Evolutionary conservation across 2,113 vertebrate genomes (phyloP).

Genomic region (Dryoscopus gambensis): DNA sequence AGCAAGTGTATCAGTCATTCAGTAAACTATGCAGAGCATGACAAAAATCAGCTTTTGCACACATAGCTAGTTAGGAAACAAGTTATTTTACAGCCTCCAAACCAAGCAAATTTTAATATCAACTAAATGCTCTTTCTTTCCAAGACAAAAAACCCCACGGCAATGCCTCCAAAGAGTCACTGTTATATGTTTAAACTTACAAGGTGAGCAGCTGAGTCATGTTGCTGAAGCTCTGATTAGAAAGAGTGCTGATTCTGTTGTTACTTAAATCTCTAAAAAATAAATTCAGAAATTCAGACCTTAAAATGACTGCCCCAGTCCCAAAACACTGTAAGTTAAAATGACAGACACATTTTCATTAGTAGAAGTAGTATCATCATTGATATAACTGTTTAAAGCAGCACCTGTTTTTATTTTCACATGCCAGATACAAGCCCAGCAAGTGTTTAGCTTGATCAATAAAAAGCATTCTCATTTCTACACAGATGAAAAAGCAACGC

Average conservation of each 20-base stretch:
- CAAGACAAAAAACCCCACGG: neutral
- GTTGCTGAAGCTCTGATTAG: slow-evolving; percentile 99
- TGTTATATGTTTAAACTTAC: slow-evolving; percentile 81
- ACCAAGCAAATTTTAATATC: neutral
- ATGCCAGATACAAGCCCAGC: neutral
- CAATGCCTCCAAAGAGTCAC: neutral
- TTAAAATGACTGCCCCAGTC: neutral
- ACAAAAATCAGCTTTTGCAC: neutral
- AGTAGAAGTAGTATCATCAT: neutral
- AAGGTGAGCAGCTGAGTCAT: slow-evolving; percentile 98
- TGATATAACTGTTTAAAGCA: neutral
- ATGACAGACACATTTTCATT: slow-evolving; percentile 2
- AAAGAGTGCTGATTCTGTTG: slow-evolving; percentile 99
- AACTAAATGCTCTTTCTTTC: neutral
- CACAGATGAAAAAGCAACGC: neutral
- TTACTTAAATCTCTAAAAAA: slow-evolving; percentile 98
- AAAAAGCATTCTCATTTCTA: slow-evolving; percentile 14
- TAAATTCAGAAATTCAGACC: slow-evolving; percentile 52
- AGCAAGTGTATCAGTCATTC: neutral
- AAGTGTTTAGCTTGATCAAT: neutral
- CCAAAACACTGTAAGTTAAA: slow-evolving; percentile 10
- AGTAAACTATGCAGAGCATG: neutral
- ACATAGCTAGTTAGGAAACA: neutral
- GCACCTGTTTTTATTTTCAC: neutral
- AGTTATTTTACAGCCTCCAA: slow-evolving; percentile 9